Conservation (phyloP, 2,888 invertebrate genomes). For the Melieria picta region DNA sequence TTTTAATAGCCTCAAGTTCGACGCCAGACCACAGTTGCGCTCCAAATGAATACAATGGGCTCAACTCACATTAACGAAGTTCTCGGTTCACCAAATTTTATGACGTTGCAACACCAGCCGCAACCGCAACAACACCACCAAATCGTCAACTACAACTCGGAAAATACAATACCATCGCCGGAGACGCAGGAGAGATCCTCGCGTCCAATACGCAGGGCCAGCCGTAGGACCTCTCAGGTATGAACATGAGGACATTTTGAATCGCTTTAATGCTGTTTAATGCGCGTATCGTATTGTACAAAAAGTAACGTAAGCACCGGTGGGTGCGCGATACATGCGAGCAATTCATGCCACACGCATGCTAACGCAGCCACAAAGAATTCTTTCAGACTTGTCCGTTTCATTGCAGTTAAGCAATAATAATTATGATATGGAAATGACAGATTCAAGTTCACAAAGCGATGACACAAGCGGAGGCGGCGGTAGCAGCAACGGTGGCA, state of each 20-base stretch:
- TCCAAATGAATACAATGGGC: slow-evolving; percentile 14
- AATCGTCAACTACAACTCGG: slow-evolving; percentile 50
- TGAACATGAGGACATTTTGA: too few relatives aligned
- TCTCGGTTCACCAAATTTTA: slow-evolving; percentile 56
- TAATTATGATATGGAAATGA: slow-evolving; percentile 65
- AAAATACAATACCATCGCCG: slow-evolving; percentile 51
- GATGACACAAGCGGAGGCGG: slow-evolving; percentile 66
- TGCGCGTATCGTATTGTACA: too few relatives aligned
- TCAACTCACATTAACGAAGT: slow-evolving; percentile 55
- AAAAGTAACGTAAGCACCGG: too few relatives aligned
- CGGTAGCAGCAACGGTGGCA: slow-evolving; percentile 63
- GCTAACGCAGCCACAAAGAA: neutral
- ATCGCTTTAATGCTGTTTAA: too few relatives aligned
- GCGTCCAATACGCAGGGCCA: slow-evolving; percentile 59
- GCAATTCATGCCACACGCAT: neutral
- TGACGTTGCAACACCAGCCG: slow-evolving; percentile 52
- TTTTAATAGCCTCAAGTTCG: neutral
- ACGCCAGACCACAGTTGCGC: neutral
- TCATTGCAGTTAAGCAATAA: slow-evolving; percentile 58
- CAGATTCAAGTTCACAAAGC: slow-evolving; percentile 66
- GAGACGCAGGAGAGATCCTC: slow-evolving; percentile 56
- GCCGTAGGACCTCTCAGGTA: slow-evolving; percentile 62
- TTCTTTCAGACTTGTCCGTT: neutral
- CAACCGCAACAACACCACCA: slow-evolving; percentile 41
- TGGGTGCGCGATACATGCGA: too few relatives aligned